Evolutionary conservation across 53 echinoderm and acorn worm species (phyloP).

Genomic region (Hippasteria phrygiana): DNA sequence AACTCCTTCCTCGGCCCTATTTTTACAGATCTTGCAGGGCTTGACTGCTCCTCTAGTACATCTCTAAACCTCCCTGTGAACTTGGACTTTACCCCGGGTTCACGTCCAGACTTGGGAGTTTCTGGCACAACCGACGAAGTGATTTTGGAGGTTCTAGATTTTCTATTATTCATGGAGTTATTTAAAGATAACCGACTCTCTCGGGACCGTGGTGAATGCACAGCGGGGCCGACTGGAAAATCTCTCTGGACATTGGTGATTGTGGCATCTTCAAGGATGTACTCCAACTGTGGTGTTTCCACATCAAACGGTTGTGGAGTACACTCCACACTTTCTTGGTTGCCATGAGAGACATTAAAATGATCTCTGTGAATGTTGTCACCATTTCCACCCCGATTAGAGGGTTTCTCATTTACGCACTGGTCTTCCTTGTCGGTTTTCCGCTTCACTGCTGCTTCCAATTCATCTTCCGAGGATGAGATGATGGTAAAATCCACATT

Average conservation of each 20-base stretch:
- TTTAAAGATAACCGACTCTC: background rate
- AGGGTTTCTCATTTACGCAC: background rate
- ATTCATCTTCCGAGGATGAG: conserved; percentile 26
- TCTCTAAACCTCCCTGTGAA: background rate
- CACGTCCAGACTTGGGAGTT: conserved; percentile 45
- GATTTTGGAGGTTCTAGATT: background rate
- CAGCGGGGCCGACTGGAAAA: background rate
- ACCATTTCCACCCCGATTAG: background rate
- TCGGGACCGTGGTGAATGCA: background rate
- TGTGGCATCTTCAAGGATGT: background rate
- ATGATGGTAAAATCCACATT: conserved; percentile 31
- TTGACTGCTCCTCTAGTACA: background rate
- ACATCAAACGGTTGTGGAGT: conserved; percentile 28
- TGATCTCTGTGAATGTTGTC: background rate
- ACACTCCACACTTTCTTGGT: background rate
- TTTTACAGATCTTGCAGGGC: background rate
- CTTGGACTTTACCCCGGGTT: background rate
- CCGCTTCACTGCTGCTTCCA: background rate
- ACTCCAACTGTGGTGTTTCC: conserved; percentile 16
- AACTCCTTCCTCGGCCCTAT: background rate
- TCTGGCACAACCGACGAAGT: background rate
- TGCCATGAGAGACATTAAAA: background rate
- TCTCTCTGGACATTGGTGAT: background rate
- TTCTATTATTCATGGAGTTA: background rate
- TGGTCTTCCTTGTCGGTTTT: background rate